These are phyloP conservation scores for Megastigmus dorsalis DNA, from an alignment of 2,888 invertebrate species.

Conservation along the genomic window DNA sequence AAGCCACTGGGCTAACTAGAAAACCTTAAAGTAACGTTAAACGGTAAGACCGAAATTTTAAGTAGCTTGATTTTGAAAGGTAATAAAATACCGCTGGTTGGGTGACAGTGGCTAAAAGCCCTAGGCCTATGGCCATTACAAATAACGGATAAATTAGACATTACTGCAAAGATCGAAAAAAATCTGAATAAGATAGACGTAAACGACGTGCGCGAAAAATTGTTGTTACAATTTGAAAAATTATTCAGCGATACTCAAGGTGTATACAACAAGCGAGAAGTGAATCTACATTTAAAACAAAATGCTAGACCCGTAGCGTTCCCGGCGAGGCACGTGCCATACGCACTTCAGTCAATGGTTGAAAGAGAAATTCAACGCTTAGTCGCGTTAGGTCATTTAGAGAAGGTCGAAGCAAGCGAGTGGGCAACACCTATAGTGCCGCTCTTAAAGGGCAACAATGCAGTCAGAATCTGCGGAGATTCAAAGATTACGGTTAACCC, in stretches of 20 bases:
- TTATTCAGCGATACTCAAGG: not conserved
- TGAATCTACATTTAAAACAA: not conserved
- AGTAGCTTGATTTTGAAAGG: not conserved
- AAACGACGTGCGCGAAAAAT: too few species aligned
- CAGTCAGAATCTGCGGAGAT: not conserved
- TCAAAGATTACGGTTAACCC: not conserved
- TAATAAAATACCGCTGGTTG: not conserved
- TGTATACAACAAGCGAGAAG: not conserved
- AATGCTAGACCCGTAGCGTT: not conserved
- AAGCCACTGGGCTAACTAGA: constrained; percentile 6
- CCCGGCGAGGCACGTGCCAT: not conserved
- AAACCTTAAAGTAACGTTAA: not conserved
- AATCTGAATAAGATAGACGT: not conserved
- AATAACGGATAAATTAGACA: not conserved
- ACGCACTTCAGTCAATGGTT: not conserved
- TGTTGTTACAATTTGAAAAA: not conserved
- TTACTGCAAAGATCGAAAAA: not conserved
- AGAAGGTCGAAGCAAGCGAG: not conserved
- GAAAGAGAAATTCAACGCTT: not conserved
- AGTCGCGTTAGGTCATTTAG: not conserved
- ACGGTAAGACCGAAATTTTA: not conserved
- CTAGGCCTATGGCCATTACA: not conserved
- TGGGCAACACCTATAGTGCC: not conserved
- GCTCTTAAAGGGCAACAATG: not conserved
- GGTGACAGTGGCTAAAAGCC: not conserved